Base-by-base conservation (phyloP, 2,113 vertebrate genomes). In the Circaetus gallicus region DNA sequence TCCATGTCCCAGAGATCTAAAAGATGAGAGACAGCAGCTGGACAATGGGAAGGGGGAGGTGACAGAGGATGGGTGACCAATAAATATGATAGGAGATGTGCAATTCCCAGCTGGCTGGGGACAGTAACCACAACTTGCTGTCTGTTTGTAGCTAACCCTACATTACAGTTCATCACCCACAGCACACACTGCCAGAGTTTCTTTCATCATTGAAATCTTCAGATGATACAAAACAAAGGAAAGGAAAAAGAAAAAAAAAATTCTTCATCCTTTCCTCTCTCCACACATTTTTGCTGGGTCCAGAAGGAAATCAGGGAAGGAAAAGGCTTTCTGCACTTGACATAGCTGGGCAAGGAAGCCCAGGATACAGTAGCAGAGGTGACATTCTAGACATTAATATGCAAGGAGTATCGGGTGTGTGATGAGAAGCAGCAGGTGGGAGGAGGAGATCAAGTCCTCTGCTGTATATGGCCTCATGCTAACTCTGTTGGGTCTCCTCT, bases 391-490 rank as follows among this genome's bases (percentile, higher is more conserved):
- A 16, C 13, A 0, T 84, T 77, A 32, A 66, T 24, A 47, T 0
- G 10, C 0, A 3, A 78, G 50, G 38, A 36, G 83, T 90, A 96
- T 96, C 45, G 28, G 12, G 52, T 95, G 86, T 85, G 79, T 97
- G 95, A 97, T 91, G 42, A 62, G 91, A 62, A 7, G 6, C 77
- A 93, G 89, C 95, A 97, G 96, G 90, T 95, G 95, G 85, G 53
- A 40, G 0, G 1, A 82, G 42, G 53, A 82, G 72, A 80, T 76
- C 32, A 25, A 56, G 62, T 84, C 56, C 50, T 73, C 29, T 59
- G 14, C 84, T 66, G 67, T 67, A 66, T 56, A 58, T 13, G 26
- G 80, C 71, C 29, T 32, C 4, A 1, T 3, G 8, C 81, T 82
- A 42, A 49, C 31, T 38, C n/a, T 74, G 36, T 6, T 45, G 80